These are phyloP conservation scores for Pelobates fuscus DNA, from an alignment of 2,113 vertebrate species.

Conservation along the genomic window DNA sequence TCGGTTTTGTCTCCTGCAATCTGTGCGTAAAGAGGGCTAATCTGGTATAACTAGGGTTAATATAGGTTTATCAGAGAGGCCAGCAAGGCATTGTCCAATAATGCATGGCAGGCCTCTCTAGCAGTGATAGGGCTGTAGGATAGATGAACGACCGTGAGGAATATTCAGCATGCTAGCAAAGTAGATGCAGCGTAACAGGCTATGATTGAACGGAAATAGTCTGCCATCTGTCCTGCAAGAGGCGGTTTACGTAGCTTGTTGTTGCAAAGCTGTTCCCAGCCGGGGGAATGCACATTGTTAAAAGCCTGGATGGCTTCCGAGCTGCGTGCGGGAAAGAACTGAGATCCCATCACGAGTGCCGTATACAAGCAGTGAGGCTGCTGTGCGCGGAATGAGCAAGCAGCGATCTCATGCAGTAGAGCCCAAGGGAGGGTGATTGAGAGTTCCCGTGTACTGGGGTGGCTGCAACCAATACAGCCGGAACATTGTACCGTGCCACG, in stretches of 20 bases:
- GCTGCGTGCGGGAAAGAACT: slow-evolving; percentile 43
- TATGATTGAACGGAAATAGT: slow-evolving; percentile 50
- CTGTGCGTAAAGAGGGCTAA: too few species aligned
- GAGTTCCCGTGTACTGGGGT: too few species aligned
- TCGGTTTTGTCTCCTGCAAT: too few species aligned
- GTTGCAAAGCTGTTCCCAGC: slow-evolving; percentile 49
- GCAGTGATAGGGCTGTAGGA: slow-evolving; percentile 34
- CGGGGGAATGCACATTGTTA: slow-evolving; percentile 48
- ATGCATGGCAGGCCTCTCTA: slow-evolving; percentile 31
- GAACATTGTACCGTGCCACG: not conserved
- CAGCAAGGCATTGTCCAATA: slow-evolving; percentile 18
- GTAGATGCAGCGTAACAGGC: slow-evolving; percentile 50
- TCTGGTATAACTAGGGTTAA: too few species aligned
- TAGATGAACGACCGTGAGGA: slow-evolving; percentile 34
- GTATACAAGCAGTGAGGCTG: too few species aligned
- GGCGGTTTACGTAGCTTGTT: slow-evolving; percentile 49
- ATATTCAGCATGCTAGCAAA: slow-evolving; percentile 49
- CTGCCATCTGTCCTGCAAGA: slow-evolving; percentile 51
- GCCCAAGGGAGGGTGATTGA: too few species aligned
- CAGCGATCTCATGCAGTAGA: too few species aligned
- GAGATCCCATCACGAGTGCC: slow-evolving; percentile 32
- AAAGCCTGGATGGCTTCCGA: slow-evolving; percentile 45
- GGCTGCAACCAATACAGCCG: too few species aligned
- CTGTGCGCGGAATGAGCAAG: too few species aligned
- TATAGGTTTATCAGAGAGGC: too few species aligned